Evolutionary conservation across 2,113 vertebrate genomes (phyloP).

Genomic region (Athene noctua): DNA sequence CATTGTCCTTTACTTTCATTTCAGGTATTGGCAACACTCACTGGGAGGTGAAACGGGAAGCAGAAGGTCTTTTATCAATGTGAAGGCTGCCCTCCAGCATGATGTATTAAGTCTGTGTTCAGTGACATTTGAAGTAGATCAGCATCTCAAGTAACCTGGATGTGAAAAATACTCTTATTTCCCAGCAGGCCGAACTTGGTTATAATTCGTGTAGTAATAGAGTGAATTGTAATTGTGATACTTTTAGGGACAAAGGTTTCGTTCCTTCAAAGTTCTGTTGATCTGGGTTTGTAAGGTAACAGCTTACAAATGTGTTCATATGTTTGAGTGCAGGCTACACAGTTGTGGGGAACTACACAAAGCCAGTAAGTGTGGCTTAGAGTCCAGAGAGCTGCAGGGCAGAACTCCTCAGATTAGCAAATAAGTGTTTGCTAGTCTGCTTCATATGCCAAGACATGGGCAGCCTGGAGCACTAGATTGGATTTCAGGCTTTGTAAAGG

Average conservation of each 20-base stretch:
- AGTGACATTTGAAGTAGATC: neutral
- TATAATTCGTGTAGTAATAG: neutral
- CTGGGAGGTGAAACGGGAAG: neutral
- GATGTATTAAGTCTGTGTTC: neutral
- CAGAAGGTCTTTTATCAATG: neutral
- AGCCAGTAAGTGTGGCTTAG: neutral
- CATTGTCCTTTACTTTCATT: neutral
- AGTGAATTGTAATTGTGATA: neutral
- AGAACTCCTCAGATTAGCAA: neutral
- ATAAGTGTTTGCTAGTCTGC: neutral
- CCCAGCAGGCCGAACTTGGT: neutral
- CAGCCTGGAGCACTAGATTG: neutral
- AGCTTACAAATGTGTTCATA: neutral
- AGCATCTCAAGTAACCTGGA: neutral
- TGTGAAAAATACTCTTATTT: neutral
- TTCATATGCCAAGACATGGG: neutral
- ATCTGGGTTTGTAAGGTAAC: neutral
- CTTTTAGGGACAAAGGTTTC: neutral
- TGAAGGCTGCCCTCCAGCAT: neutral
- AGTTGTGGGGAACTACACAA: neutral
- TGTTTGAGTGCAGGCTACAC: neutral
- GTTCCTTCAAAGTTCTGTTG: neutral
- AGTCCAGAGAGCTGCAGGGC: neutral
- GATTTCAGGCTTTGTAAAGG: neutral
- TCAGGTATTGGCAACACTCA: neutral